phyloP scores from a whole-genome alignment of 2,888 invertebrate genomes.

The Ormyrus labotus region DNA sequence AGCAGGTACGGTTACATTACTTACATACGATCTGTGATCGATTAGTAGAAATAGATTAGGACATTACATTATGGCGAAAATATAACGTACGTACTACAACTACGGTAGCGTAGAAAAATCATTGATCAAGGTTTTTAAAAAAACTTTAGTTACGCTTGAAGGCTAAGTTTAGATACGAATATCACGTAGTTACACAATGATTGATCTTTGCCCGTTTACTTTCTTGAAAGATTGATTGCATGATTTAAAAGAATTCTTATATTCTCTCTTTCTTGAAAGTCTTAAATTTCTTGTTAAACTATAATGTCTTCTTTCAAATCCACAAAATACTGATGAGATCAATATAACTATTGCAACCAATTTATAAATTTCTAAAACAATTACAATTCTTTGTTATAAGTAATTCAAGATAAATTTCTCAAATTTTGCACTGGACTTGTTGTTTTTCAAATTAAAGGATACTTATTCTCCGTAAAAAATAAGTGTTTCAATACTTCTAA shows the following conservation, averaged over 20 bases:
- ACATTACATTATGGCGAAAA: conserved; percentile 52
- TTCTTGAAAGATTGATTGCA: not conserved
- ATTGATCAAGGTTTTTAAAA: conserved; percentile 29
- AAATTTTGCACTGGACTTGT: too few species aligned
- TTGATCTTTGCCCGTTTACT: not conserved
- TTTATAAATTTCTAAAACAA: conserved; percentile 17
- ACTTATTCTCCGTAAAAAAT: too few species aligned
- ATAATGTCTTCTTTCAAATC: not conserved
- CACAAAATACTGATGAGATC: conserved; percentile 33
- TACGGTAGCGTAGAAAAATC: conserved; percentile 26
- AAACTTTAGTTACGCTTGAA: not conserved
- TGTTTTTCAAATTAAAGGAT: too few species aligned
- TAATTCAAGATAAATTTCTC: too few species aligned
- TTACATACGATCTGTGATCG: conserved; percentile 45
- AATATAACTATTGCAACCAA: conserved; percentile 40
- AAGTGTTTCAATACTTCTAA: too few species aligned
- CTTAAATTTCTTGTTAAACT: too few species aligned
- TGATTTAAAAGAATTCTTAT: too few species aligned
- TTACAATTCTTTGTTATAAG: too few species aligned
- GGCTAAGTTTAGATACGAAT: conserved; percentile 19
- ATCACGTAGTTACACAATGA: conserved; percentile 11
- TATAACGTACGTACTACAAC: conserved; percentile 41
- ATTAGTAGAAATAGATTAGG: conserved; percentile 52
- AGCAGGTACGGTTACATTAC: conserved; percentile 55
- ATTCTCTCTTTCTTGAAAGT: not conserved